phyloP scores from a whole-genome alignment of 2,888 invertebrate genomes.

The Brachyopa scutellaris region DNA sequence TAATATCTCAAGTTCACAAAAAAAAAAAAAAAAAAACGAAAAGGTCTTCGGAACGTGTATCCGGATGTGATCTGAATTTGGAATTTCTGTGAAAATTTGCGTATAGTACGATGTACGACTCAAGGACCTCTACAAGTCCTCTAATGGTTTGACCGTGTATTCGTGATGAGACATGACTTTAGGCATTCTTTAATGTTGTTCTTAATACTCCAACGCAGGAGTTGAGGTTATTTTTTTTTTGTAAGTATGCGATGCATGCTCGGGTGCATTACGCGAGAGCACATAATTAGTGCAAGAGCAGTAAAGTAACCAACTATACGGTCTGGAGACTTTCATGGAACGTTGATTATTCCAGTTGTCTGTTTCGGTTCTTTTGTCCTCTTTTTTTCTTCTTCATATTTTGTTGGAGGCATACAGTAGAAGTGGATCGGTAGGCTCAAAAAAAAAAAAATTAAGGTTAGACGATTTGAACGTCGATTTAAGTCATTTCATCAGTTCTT shows the following conservation, averaged over 20 bases:
- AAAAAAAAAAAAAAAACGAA: constrained; percentile 9
- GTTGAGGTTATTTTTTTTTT: background rate
- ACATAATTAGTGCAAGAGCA: constrained; percentile 42
- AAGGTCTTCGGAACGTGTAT: background rate
- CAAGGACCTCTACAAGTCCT: background rate
- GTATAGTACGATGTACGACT: no score
- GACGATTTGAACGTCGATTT: no score
- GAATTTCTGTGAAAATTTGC: no score
- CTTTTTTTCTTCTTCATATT: no score
- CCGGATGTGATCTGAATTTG: constrained; percentile 19
- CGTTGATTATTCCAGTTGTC: constrained; percentile 25
- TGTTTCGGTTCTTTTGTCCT: background rate
- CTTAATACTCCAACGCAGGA: background rate
- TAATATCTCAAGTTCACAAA: constrained; percentile 42
- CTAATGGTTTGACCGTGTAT: constrained; percentile 19
- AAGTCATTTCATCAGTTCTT: no score
- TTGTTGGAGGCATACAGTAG: no score
- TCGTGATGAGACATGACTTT: constrained; percentile 35
- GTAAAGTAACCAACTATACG: constrained; percentile 52
- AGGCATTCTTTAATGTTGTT: background rate
- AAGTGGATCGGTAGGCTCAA: no score
- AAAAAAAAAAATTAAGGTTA: no score
- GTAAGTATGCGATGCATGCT: background rate
- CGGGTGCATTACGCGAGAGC: constrained; percentile 47
- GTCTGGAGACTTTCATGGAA: constrained; percentile 61